These are phyloP conservation scores for Montipora capricornis DNA, from an alignment of 64 coral and sea anemone genomes.

Conservation along the genomic window DNA sequence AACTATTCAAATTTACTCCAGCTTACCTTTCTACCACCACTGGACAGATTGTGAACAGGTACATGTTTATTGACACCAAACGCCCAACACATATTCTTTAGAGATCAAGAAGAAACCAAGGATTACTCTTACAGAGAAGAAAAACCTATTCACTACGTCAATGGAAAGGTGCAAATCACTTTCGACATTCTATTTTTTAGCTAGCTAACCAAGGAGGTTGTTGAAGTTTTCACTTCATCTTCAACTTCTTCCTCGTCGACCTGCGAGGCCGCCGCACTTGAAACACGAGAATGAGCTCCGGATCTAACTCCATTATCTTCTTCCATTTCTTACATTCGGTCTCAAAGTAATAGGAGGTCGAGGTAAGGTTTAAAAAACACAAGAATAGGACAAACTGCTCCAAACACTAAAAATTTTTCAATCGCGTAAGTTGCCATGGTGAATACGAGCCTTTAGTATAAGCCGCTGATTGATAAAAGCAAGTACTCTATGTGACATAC, in stretches of 20 bases:
- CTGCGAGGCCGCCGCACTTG: constrained; percentile 71
- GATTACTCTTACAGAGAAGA: no score
- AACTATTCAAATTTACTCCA: background rate
- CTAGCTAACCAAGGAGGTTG: constrained; percentile 44
- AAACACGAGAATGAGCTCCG: constrained; percentile 82
- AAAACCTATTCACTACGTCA: no score
- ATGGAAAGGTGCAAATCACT: no score
- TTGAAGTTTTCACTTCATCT: constrained; percentile 35
- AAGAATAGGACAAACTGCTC: no score
- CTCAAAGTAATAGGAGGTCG: background rate
- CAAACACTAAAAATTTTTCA: background rate
- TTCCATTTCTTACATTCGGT: background rate
- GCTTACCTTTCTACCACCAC: constrained; percentile 85
- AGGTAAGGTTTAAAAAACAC: background rate
- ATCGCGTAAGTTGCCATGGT: constrained; percentile 30
- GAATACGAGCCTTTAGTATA: constrained; percentile 1
- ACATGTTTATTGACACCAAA: constrained; percentile 89
- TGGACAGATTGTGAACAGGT: constrained; percentile 80
- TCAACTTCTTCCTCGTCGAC: constrained; percentile 33
- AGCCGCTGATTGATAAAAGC: background rate
- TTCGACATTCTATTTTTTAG: no score
- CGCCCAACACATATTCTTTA: constrained; percentile 88
- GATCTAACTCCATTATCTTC: constrained; percentile 71
- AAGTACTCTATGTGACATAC: background rate
- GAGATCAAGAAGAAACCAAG: no score